Evolutionary conservation across 2,113 vertebrate species (phyloP).

Genomic region (Anhinga anhinga): DNA sequence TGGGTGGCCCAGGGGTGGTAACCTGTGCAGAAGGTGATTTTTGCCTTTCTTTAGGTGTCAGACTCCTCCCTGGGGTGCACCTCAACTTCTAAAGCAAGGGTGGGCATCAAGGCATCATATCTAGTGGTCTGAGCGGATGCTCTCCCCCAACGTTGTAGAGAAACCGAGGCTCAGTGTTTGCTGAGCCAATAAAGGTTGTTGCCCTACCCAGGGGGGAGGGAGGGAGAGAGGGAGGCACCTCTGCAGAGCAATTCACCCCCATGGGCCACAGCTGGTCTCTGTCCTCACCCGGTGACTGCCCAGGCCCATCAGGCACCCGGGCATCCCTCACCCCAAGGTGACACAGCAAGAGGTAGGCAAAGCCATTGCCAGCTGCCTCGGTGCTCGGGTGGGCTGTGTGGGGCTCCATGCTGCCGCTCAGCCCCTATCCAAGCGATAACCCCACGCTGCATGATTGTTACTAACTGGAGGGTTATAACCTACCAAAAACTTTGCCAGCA

Average conservation of each 20-base stretch:
- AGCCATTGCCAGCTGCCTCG: neutral
- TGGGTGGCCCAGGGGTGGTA: neutral
- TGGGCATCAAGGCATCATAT: neutral
- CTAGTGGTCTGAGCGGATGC: fast-evolving
- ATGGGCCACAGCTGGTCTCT: neutral
- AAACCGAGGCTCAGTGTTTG: neutral
- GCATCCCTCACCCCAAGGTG: neutral
- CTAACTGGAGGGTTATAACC: neutral
- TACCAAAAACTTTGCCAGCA: neutral
- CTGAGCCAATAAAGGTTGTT: neutral
- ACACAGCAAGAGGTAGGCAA: fast-evolving
- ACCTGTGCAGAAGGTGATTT: neutral
- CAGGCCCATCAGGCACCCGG: neutral
- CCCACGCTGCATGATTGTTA: fast-evolving
- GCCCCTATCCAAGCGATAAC: neutral
- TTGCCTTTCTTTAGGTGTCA: neutral
- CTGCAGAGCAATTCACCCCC: neutral
- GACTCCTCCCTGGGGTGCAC: neutral
- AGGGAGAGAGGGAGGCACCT: neutral
- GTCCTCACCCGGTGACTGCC: neutral
- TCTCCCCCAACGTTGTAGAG: neutral
- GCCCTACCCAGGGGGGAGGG: neutral
- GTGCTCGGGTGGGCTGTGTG: neutral
- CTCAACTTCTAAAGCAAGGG: neutral
- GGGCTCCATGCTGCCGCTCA: neutral